Evolutionary conservation across 2,797 vertebrate species (phyloP).

Genomic region (Ctenopoma multispine): DNA sequence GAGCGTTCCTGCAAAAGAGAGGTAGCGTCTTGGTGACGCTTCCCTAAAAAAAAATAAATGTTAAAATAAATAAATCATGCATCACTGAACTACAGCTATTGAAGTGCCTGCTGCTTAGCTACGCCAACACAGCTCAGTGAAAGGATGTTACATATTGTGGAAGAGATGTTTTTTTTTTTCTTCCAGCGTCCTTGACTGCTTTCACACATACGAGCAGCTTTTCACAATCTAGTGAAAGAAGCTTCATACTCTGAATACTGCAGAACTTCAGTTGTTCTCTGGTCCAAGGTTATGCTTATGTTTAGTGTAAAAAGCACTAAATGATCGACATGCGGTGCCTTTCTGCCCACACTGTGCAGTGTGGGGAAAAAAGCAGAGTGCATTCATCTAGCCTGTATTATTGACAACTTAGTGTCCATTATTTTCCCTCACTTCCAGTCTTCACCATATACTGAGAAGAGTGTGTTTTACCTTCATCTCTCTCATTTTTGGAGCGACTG

Average conservation of each 20-base stretch:
- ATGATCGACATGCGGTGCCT: constrained; percentile 43
- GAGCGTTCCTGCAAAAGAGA: no score
- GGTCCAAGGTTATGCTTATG: constrained; percentile 70
- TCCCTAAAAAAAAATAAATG: no score
- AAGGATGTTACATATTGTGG: constrained; percentile 58
- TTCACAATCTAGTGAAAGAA: constrained; percentile 49
- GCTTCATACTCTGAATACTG: constrained; percentile 55
- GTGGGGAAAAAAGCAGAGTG: constrained; percentile 55
- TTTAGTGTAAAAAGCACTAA: constrained; percentile 58
- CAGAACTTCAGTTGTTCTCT: constrained; percentile 61
- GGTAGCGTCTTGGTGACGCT: no score
- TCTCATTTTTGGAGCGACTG: constrained; percentile 43
- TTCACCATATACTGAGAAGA: constrained; percentile 30
- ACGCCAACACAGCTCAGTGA: constrained; percentile 57
- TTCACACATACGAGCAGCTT: constrained; percentile 56
- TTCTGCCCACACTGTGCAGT: constrained; percentile 51
- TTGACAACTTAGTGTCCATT: constrained; percentile 50
- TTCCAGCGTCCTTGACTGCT: constrained; percentile 70
- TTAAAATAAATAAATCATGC: neutral
- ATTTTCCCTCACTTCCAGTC: constrained; percentile 41
- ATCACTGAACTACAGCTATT: constrained; percentile 5
- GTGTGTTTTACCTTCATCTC: constrained; percentile 38
- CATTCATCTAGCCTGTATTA: constrained; percentile 46
- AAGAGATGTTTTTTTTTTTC: constrained; percentile 21
- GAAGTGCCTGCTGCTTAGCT: constrained; percentile 59